Evolutionary conservation across 2,113 vertebrate genomes (phyloP).

Genomic region (Colinus virginianus): DNA sequence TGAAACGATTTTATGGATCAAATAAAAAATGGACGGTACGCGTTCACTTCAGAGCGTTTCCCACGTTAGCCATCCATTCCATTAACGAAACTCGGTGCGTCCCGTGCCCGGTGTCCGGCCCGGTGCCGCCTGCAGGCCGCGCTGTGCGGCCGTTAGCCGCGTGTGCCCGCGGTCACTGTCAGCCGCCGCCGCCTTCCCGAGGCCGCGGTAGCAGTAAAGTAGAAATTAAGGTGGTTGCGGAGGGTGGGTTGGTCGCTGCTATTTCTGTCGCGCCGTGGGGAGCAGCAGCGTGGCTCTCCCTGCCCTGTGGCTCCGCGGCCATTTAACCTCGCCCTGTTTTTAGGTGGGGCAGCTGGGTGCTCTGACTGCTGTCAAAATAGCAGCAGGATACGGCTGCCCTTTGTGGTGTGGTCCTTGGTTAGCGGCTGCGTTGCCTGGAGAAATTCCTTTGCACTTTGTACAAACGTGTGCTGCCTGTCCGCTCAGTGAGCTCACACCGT

Average conservation of each 20-base stretch:
- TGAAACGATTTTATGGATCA: neutral
- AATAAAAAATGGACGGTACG: neutral
- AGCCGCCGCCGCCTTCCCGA: neutral
- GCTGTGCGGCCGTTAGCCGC: neutral
- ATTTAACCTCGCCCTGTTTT: neutral
- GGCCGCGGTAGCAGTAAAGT: conserved; percentile 7
- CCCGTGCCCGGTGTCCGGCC: neutral
- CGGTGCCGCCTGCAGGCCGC: no score
- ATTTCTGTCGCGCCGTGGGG: conserved; percentile 8
- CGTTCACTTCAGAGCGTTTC: neutral
- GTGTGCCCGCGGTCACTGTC: neutral
- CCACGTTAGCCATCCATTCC: neutral
- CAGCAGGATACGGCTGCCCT: neutral
- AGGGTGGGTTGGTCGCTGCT: neutral
- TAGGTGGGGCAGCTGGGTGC: neutral
- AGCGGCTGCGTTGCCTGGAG: neutral
- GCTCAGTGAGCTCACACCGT: neutral
- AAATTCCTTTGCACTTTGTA: neutral
- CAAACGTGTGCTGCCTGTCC: rapidly evolving
- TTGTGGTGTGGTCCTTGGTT: neutral
- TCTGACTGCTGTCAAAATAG: neutral
- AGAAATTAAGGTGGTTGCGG: conserved; percentile 2
- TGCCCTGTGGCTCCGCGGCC: rapidly evolving
- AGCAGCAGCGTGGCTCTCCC: neutral
- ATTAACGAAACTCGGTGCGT: neutral